phyloP scores from a whole-genome alignment of 2,113 vertebrate genomes.

The Hypocryptadius cinnamomeus region DNA sequence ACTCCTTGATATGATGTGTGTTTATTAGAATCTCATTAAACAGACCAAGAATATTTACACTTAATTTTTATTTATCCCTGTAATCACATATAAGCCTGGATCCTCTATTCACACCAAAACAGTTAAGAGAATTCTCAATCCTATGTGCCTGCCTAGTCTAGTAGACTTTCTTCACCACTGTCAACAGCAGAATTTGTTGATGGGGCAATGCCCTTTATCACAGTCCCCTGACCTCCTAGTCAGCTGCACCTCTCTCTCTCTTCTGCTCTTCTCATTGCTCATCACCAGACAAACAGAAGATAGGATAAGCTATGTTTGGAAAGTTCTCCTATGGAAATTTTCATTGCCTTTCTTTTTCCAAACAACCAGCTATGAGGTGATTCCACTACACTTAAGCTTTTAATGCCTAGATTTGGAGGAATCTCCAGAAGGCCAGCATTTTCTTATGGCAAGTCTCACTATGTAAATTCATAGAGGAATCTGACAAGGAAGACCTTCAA shows the following conservation, averaged over 20 bases:
- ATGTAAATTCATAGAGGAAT: not conserved
- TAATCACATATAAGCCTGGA: not conserved
- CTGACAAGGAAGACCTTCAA: not conserved
- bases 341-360: not conserved
- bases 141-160: not conserved
- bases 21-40: not conserved
- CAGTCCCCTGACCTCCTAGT: not conserved
- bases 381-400: not conserved
- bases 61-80: not conserved
- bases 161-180: not conserved
- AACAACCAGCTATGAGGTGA: not conserved
- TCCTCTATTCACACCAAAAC: not conserved
- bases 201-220: not conserved
- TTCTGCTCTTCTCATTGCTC: not conserved
- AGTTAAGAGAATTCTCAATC: not conserved
- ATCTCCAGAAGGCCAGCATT: not conserved
- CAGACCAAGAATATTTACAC: not conserved
- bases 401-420: not conserved
- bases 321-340: not conserved
- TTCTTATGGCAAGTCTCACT: not conserved
- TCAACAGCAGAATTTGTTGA: not conserved
- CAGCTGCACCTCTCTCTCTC: not conserved
- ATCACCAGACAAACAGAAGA: not conserved
- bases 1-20: not conserved
- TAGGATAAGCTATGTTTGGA: not conserved